Evolutionary conservation across 2,797 vertebrate genomes (phyloP).

Genomic region (Apodemus agrarius): DNA sequence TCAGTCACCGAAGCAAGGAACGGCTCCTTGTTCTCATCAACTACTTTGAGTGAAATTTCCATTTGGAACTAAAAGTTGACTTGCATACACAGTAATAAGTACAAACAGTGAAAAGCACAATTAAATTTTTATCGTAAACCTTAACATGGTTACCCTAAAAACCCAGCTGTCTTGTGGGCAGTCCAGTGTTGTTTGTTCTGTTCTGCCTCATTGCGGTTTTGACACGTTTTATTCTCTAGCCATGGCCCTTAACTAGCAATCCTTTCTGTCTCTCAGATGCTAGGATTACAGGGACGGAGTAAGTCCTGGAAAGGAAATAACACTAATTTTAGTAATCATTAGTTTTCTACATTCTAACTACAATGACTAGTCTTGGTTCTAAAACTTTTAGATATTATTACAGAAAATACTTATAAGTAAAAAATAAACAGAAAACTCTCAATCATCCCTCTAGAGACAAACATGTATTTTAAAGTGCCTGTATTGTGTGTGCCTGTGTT

Average conservation of each 20-base stretch:
- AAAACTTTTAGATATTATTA: not conserved
- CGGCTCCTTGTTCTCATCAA: not conserved
- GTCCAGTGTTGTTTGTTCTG: not conserved
- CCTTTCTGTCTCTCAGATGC: not conserved
- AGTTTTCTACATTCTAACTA: conserved; percentile 8
- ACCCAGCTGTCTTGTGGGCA: not conserved
- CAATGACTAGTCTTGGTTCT: not conserved
- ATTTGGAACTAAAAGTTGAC: conserved; percentile 23
- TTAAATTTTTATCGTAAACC: not conserved
- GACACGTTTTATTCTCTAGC: not conserved
- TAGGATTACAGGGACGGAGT: not conserved
- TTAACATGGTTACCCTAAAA: not conserved
- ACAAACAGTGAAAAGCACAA: not conserved
- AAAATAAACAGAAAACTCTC: conserved; percentile 20
- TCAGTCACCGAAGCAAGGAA: not conserved
- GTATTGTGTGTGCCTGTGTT: not conserved
- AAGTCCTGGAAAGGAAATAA: not conserved
- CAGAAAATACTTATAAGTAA: conserved; percentile 30
- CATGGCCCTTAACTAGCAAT: not conserved
- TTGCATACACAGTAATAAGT: not conserved
- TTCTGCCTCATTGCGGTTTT: not conserved
- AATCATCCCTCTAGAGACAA: not conserved
- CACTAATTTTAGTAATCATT: not conserved
- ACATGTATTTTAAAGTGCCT: not conserved
- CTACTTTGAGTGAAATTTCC: conserved; percentile 36